Conservation (phyloP, 2,113 vertebrate genomes). For the Labeo catla region DNA sequence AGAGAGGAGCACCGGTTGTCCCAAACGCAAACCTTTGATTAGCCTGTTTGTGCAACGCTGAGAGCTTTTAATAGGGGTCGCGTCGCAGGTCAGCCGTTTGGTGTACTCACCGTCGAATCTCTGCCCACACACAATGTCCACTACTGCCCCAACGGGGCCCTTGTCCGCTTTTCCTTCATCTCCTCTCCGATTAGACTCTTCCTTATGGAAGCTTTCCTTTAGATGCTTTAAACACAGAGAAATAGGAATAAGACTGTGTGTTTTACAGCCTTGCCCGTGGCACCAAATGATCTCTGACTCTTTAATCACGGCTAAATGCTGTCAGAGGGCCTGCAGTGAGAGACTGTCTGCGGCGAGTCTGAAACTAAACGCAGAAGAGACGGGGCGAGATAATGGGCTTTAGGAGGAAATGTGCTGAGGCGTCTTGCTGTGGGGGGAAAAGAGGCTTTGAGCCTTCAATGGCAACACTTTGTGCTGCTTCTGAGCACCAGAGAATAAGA, state of each 20-base stretch:
- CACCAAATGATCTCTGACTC: slow-evolving; percentile 71
- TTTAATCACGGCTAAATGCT: slow-evolving; percentile 76
- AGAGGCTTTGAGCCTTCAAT: slow-evolving; percentile 72
- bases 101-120: slow-evolving; percentile 57
- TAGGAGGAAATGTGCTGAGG: slow-evolving; percentile 70
- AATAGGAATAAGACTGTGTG: slow-evolving; percentile 38
- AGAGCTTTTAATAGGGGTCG: slow-evolving; percentile 65
- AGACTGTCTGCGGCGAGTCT: slow-evolving; percentile 63
- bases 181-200: slow-evolving; percentile 42
- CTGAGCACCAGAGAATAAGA: slow-evolving; percentile 56
- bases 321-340: slow-evolving; percentile 63
- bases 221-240: slow-evolving; percentile 53
- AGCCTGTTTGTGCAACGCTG: slow-evolving; percentile 59
- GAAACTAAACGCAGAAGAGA: slow-evolving; percentile 64
- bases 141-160: slow-evolving; percentile 55
- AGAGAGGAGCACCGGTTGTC: slow-evolving; percentile 46
- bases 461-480: slow-evolving; percentile 66
- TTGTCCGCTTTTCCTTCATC: slow-evolving; percentile 59
- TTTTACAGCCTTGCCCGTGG: slow-evolving; percentile 64
- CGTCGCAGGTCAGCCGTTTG: slow-evolving; percentile 52
- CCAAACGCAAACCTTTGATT: slow-evolving; percentile 61
- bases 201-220: slow-evolving; percentile 55
- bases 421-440: slow-evolving; percentile 65
- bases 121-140: slow-evolving; percentile 52
- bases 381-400: slow-evolving; percentile 76